These are phyloP conservation scores for Neomorphus geoffroyi DNA, from an alignment of 2,797 vertebrate species.

Conservation along the genomic window DNA sequence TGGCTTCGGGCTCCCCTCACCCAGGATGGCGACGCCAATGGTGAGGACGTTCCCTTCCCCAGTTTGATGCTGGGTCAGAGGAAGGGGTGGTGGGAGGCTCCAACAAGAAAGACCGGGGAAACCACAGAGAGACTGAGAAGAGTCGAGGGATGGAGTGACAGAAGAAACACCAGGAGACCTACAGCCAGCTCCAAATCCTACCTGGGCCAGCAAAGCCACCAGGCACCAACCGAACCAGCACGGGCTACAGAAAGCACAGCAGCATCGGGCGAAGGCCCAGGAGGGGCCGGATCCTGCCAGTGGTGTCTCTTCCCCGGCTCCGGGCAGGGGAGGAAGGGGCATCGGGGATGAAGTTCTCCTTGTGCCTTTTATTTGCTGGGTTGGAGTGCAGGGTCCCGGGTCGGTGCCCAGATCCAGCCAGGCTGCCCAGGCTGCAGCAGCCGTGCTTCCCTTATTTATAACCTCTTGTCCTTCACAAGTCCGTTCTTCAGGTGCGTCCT, in stretches of 20 bases:
- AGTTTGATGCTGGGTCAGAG: neutral
- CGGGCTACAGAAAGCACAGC: neutral
- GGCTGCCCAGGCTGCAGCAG: neutral
- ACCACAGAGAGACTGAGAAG: neutral
- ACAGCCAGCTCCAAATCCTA: slow-evolving; percentile 20
- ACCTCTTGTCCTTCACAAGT: slow-evolving; percentile 87
- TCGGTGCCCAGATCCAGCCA: neutral
- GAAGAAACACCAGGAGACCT: neutral
- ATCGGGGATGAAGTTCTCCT: neutral
- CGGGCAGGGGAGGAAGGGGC: neutral
- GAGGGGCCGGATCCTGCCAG: neutral
- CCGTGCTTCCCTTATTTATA: slow-evolving; percentile 76
- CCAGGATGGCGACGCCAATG: rapidly evolving
- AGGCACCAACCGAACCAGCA: neutral
- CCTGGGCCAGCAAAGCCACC: slow-evolving; percentile 10
- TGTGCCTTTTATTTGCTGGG: neutral
- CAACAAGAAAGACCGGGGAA: neutral
- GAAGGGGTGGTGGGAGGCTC: neutral
- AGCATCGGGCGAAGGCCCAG: neutral
- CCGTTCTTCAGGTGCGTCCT: slow-evolving; percentile 88
- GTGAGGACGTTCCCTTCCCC: neutral
- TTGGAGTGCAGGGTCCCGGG: neutral
- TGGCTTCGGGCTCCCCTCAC: neutral
- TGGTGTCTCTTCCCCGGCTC: neutral
- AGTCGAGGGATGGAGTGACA: neutral